Evolutionary conservation across 2,888 invertebrate genomes (phyloP), one percentile per base, ranked within the genome.

Genomic region (Drosophila setosimentum): DNA sequence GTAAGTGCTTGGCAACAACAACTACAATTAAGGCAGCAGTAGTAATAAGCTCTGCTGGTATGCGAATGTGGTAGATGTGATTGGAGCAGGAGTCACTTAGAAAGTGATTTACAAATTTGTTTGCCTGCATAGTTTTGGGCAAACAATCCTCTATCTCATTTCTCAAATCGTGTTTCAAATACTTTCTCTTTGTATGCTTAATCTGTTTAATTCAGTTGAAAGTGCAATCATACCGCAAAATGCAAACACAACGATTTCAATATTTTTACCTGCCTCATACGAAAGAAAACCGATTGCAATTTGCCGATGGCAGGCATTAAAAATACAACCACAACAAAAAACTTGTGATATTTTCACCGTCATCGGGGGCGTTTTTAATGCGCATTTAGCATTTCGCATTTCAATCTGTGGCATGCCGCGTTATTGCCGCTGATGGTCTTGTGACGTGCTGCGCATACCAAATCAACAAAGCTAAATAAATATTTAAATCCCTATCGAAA

Each of bases 371-470:
- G 58, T 67, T 67, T 67, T 71, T 78, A 76, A 64, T 71, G 64
- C 73, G 65, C 69, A 68, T 77, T 79, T 69, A 70, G 58, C 67
- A 73, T 62, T 68, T 63, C 30, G 55, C 37, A 73, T 62, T 66
- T 74, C 42, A 30, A 49, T 58, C 65, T 70, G 79, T 61, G 68
- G 70, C 58, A 53, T 57, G 77, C 78, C 77, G 45, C 77, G 79
- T 61, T 68, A 61, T 69, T 72, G 69, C 62, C 64, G 76, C 50
- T 82, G 82, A 76, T 79, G 87, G 71, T 68, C 78, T 61, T 71
- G 77, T 80, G 82, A 80, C 89, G 89, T 86, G 85, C 80, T 58
- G 64, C 51, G 85, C 82, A 87, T 87, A 73, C 71, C 42, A 74
- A 87, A 79, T 78, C 37, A 59, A 24, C 66, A 18, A 40, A 42